Evolutionary conservation across 2,797 vertebrate genomes (phyloP).

Genomic region (Acropternis orthonyx): DNA sequence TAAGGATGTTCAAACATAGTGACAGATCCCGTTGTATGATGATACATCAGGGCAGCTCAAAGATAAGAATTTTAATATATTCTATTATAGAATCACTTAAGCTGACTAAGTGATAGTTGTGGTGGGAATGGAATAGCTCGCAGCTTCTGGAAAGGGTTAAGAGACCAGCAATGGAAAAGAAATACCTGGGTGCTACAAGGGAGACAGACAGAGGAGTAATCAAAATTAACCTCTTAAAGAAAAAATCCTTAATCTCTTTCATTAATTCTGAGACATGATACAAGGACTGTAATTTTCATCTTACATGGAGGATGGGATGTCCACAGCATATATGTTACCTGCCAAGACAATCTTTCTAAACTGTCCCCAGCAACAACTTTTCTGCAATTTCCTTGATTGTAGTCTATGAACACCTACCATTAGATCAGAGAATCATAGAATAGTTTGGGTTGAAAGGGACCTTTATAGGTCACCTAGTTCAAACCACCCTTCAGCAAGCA

Average conservation of each 20-base stretch:
- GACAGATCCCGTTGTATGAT: slow-evolving; percentile 61
- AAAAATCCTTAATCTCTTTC: not conserved
- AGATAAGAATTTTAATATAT: slow-evolving; percentile 66
- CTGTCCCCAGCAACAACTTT: not conserved
- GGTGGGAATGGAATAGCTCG: not conserved
- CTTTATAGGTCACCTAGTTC: not conserved
- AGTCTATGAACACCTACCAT: not conserved
- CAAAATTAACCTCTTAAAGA: not conserved
- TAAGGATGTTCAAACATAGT: slow-evolving; percentile 64
- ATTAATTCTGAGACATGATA: not conserved
- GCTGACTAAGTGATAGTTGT: slow-evolving; percentile 41
- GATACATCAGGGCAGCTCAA: slow-evolving; percentile 57
- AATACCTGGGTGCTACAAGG: not conserved
- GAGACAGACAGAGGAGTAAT: not conserved
- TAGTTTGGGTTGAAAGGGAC: not conserved
- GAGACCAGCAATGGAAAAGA: not conserved
- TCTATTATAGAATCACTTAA: slow-evolving; percentile 66
- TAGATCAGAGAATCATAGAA: not conserved
- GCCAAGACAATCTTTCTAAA: not conserved
- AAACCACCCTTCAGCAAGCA: not conserved
- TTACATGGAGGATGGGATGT: not conserved
- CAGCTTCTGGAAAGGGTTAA: slow-evolving; percentile 46
- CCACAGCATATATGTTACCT: not conserved
- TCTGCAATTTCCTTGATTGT: not conserved
- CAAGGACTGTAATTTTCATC: not conserved